Conservation (phyloP, 2,113 vertebrate species). For the Camelus bactrianus region DNA sequence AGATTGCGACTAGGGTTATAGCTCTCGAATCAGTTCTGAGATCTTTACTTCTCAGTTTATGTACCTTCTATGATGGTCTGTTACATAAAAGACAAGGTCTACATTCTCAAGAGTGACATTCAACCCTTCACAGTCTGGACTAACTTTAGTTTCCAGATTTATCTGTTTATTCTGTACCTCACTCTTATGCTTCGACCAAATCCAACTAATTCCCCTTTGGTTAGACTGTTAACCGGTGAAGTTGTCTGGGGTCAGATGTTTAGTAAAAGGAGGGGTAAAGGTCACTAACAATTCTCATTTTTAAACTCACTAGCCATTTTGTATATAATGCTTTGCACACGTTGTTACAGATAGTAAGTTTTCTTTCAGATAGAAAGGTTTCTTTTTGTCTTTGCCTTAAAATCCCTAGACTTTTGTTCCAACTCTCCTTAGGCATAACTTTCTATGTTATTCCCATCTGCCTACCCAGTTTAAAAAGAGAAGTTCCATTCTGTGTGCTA, state of each 20-base stretch:
- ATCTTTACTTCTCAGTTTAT: background rate
- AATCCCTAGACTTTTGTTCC: background rate
- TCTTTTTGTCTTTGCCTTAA: constrained; percentile 22
- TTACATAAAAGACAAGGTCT: background rate
- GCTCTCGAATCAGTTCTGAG: background rate
- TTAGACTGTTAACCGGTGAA: background rate
- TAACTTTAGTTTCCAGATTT: background rate
- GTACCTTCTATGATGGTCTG: background rate
- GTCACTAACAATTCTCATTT: constrained; percentile 14
- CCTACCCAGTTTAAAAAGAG: background rate
- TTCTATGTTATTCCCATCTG: background rate
- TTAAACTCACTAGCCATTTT: background rate
- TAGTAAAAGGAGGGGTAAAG: background rate
- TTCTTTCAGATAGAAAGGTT: background rate
- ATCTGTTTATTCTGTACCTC: background rate
- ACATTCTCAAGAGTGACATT: background rate
- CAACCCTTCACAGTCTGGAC: background rate
- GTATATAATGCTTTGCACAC: background rate
- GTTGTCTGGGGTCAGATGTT: background rate
- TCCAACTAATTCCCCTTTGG: background rate
- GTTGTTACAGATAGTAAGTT: background rate
- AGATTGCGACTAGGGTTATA: background rate
- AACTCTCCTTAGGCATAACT: background rate
- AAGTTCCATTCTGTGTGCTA: background rate
- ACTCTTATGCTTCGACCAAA: background rate